Base-by-base conservation (phyloP, 1,140 invertebrate species). In the Hirudo medicinalis region DNA sequence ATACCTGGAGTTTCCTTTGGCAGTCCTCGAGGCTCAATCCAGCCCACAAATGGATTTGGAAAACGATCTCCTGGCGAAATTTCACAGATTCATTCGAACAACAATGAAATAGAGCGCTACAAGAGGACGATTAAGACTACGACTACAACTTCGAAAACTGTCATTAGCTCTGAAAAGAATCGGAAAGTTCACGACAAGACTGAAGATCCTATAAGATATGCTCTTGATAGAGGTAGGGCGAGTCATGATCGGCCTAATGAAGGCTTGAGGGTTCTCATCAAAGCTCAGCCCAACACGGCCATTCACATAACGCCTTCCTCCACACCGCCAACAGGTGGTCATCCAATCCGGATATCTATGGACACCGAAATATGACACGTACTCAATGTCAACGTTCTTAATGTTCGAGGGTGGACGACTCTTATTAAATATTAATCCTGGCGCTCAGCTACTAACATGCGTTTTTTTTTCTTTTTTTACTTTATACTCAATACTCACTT, bases 291-390 rank as follows among this genome's bases (percentile, higher is more conserved):
- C 20, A 49, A n/a, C 32, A 70, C 69, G 32, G 69, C 69, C 29
- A 20, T 70, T 29, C 69, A 53, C 25, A 70, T 70, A 20, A 70
- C 69, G 6, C 69, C 69, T 19, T 53, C 69, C 17, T 36, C 69
- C 69, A 70, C 69, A 20, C 69, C 69, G 15, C 69, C 69, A 54
- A 11, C 43, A 19, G 22, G 32, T 22, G 22, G 69, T 22, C 69
- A 49, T 53, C 49, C 69, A 13, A 32, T 32, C 22, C 22, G 57
- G 57, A 63, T 63, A 22, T 63, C 57, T 20, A 63, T 63, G 57
- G 57, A 63, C 19, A 63, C 57, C 0, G 57, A 22, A 22, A 63
- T 63, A 63, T 63, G 29, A 32, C 22, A 63, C 13, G 57, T 32
- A 13, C 57, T 49, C 43, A 49, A 49, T 49, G 43, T 49, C 11